Conservation (phyloP, 2,888 invertebrate species). For the Drosophila mimica region DNA sequence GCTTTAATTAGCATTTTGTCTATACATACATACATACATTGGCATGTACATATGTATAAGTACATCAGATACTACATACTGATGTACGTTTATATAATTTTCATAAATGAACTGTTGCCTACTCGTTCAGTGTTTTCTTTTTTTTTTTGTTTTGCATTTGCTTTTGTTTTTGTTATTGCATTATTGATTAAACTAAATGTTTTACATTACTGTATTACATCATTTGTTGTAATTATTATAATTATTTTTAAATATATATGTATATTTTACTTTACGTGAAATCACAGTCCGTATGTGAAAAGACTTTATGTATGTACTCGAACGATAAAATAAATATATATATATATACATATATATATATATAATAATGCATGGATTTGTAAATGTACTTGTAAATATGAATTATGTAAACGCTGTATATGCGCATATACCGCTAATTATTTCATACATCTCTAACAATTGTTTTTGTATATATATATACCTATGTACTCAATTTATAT, state of each 20-base stretch:
- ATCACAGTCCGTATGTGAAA: conserved; percentile 86
- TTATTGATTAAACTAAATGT: conserved; percentile 41
- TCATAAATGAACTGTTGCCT: conserved; percentile 19
- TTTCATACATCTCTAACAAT: conserved; percentile 17
- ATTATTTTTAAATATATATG: conserved; percentile 40
- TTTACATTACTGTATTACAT: conserved; percentile 39
- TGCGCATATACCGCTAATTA: conserved; percentile 21
- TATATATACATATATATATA: conserved; percentile 21
- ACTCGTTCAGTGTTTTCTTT: conserved; percentile 14
- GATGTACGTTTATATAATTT: conserved; percentile 16
- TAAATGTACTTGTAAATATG: conserved; percentile 39
- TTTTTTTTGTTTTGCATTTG: background rate
- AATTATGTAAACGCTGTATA: conserved; percentile 34
- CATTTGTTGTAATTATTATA: conserved; percentile 28
- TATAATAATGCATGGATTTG: conserved; percentile 23
- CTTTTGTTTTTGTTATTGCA: conserved; percentile 2
- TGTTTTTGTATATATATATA: conserved; percentile 32
- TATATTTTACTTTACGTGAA: conserved; percentile 82
- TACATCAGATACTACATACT: conserved; percentile 10
- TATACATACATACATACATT: background rate
- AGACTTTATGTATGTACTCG: conserved; percentile 81
- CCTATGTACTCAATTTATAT: conserved; percentile 31
- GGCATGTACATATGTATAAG: conserved; percentile 2
- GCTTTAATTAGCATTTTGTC: conserved; percentile 9
- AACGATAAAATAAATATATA: conserved; percentile 60